Evolutionary conservation across 2,888 invertebrate species (phyloP).

Genomic region (Caenorhabditis uteleia): DNA sequence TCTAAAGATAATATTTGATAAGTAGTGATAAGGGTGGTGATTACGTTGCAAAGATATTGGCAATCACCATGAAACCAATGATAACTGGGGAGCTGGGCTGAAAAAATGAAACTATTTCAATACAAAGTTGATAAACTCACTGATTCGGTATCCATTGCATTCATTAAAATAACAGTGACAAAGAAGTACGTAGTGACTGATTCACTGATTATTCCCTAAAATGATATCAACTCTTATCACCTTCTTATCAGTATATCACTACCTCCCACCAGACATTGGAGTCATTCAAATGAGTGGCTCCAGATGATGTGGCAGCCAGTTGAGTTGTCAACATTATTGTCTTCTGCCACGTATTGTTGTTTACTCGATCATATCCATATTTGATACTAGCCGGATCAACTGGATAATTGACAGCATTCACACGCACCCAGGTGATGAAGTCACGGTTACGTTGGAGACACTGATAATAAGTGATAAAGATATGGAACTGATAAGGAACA

Average conservation of each 20-base stretch:
- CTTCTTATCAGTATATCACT: not conserved
- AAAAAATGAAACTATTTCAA: slow-evolving; percentile 2
- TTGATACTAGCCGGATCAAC: slow-evolving; percentile 8
- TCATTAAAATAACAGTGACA: slow-evolving; percentile 26
- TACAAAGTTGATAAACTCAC: not conserved
- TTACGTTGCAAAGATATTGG: slow-evolving; percentile 35
- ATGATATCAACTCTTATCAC: not conserved
- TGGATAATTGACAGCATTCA: slow-evolving; percentile 7
- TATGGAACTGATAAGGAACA: no score
- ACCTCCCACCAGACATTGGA: slow-evolving; percentile 33
- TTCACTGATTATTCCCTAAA: slow-evolving; percentile 27
- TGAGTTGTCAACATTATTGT: slow-evolving; percentile 27
- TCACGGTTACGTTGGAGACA: slow-evolving; percentile 26
- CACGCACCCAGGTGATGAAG: slow-evolving; percentile 19
- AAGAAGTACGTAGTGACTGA: slow-evolving; percentile 31
- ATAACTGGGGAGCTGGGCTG: slow-evolving; percentile 16
- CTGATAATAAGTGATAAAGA: not conserved
- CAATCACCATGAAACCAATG: slow-evolving; percentile 30
- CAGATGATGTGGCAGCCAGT: slow-evolving; percentile 29
- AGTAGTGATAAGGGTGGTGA: not conserved
- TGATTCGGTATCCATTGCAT: slow-evolving; percentile 14
- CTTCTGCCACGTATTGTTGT: slow-evolving; percentile 19
- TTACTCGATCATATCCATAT: slow-evolving; percentile 19
- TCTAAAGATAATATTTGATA: slow-evolving; percentile 8
- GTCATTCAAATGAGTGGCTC: slow-evolving; percentile 20